Percentiles rank a stretch among this genome's conserved stretches.
phyloP scores from a whole-genome alignment of 2,797 vertebrate species.

The Champsocephalus esox region DNA sequence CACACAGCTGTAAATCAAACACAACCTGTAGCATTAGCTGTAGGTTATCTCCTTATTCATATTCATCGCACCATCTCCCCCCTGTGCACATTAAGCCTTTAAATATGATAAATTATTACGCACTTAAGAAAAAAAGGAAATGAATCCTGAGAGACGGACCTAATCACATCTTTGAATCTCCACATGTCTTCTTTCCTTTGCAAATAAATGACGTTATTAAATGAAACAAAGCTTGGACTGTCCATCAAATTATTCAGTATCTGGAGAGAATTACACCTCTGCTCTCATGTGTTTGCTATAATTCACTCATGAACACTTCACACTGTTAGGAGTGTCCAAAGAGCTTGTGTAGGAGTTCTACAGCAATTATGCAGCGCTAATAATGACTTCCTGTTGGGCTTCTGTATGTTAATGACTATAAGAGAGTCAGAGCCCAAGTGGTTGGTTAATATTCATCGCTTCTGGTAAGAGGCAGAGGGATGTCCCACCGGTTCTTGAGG shows the following conservation, averaged over 20 bases:
- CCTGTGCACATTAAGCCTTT: conserved; percentile 41
- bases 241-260: conserved; percentile 36
- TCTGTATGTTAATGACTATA: conserved; percentile 34
- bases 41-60: conserved; percentile 48
- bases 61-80: conserved; percentile 33
- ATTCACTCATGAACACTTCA: conserved; percentile 6
- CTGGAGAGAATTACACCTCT: conserved; percentile 3
- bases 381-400: conserved; percentile 47
- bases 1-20: conserved; percentile 22
- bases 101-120: conserved; percentile 55
- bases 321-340: not conserved
- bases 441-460: conserved; percentile 51
- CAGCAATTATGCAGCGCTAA: conserved; percentile 30
- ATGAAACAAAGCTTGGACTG: conserved; percentile 17
- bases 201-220: conserved; percentile 14
- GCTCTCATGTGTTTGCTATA: not conserved
- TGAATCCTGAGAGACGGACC: conserved; percentile 32
- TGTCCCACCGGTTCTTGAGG: conserved; percentile 7
- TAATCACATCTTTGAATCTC: conserved; percentile 39
- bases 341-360: conserved; percentile 23
- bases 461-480: conserved; percentile 12
- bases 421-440: conserved; percentile 17
- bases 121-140: conserved; percentile 24
- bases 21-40: conserved; percentile 26
- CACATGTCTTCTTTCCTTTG: conserved; percentile 17